Evolutionary conservation across 2,113 vertebrate genomes (phyloP).

Genomic region (Clupea harengus): DNA sequence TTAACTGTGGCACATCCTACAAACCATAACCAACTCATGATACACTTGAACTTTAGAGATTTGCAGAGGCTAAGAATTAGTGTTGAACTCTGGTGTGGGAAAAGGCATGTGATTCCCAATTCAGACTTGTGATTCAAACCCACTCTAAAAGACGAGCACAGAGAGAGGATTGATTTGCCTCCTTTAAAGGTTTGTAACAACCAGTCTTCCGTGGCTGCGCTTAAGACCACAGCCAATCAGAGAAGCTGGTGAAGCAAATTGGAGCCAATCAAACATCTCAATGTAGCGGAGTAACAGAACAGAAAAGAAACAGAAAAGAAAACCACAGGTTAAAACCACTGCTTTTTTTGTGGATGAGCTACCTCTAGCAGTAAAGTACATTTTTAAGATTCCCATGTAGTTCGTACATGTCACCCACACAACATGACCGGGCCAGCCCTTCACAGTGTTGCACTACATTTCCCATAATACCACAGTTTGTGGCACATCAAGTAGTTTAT

Average conservation of each 20-base stretch:
- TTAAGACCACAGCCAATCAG: background rate
- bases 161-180: background rate
- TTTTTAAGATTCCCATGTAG: slow-evolving; percentile 29
- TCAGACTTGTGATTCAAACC: background rate
- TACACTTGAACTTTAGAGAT: background rate
- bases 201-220: background rate
- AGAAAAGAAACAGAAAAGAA: background rate
- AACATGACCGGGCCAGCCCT: slow-evolving; percentile 31
- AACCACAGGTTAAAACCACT: slow-evolving; percentile 29
- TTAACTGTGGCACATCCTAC: background rate
- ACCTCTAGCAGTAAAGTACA: background rate
- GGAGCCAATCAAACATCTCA: background rate
- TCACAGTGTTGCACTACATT: slow-evolving; percentile 53
- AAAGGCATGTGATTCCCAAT: background rate
- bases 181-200: background rate
- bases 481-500: slow-evolving; percentile 48
- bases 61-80: background rate
- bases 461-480: slow-evolving; percentile 38
- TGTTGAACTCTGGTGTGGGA: background rate
- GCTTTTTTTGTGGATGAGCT: background rate
- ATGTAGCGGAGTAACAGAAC: background rate
- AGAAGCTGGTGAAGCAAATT: background rate
- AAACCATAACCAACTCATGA: background rate
- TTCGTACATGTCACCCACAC: slow-evolving; percentile 19
- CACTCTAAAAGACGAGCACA: background rate